Evolutionary conservation across 2,888 invertebrate species (phyloP), one percentile per base, ranked within the genome.

Genomic region (Plebejus melissa): DNA sequence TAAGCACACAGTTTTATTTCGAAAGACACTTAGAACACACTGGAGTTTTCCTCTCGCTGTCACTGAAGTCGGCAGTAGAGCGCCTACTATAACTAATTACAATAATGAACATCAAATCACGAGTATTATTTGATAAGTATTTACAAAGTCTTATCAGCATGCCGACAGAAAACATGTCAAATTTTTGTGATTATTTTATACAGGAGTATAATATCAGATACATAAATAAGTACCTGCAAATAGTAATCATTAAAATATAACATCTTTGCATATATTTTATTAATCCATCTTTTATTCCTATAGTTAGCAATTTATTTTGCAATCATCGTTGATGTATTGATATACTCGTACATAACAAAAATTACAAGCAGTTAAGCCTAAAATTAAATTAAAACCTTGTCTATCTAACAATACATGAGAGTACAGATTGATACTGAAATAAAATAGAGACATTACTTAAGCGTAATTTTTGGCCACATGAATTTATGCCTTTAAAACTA

Each of bases 71-170:
- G 28, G 58, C 22, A 58, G 58, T 6, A 58, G 58, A 58, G n/a
- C 58, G n/a, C 58, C 11, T 28, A 28, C 3, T 60, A 60, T 11
- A 60, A 11, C 60, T 60, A 28, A 60, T 60, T 60, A 60, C 60
- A 60, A 60, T 60, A 28, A 60, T 60, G 60, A 60, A 60, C 11
- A 60, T 28, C 60, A 9, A 60, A 28, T 60, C 28, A 60, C 60
- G 28, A 60, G 60, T 60, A 22, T 60, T 28, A 60, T 9, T 60
- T 28, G 60, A 28, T 60, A 22, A 60, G 60, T 60, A 60, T 60
- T 60, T 60, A 60, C 60, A 60, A 60, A 60, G 28, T 60, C 60
- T 60, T 60, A 11, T 60, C 60, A 22, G 60, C 60, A 22, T 60
- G 11, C 60, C 60, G 28, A 60, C 28, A 60, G 60, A 28, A 28